These are phyloP conservation scores for Coelopa frigida DNA, from an alignment of 1,140 invertebrate species.

Conservation along the genomic window DNA sequence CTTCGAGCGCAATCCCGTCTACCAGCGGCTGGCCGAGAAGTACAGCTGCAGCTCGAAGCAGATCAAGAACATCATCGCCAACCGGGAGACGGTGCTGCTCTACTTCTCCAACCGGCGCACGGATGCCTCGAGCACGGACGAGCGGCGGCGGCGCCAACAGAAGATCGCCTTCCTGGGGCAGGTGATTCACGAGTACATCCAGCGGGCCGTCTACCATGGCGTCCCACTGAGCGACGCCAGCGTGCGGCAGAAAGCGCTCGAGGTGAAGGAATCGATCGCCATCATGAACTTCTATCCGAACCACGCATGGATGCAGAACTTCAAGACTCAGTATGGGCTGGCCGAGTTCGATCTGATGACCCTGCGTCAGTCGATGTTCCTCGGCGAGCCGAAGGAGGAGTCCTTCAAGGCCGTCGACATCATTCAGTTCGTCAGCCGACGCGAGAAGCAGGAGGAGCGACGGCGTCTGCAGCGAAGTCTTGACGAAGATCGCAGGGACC, in stretches of 20 bases:
- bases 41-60: conserved; percentile 15
- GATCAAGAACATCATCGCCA: conserved; percentile 13
- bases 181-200: conserved; percentile 38
- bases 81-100: conserved; percentile 11
- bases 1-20: conserved; percentile 9
- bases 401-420: conserved; percentile 10
- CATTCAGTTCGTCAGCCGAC: conserved; percentile 10
- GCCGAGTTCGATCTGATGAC: conserved; percentile 3
- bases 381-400: not conserved
- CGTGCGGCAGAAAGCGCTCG: conserved; percentile 13
- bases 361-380: conserved; percentile 3
- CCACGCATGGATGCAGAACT: conserved; percentile 6
- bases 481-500: too few relatives aligned
- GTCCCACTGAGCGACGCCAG: conserved; percentile 9
- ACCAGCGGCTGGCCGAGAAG: conserved; percentile 6
- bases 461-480: not conserved
- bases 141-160: conserved; percentile 20
- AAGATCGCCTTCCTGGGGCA: conserved; percentile 34
- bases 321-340: conserved; percentile 9
- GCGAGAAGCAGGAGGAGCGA: conserved; percentile 5
- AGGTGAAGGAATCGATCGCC: conserved; percentile 12
- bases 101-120: conserved; percentile 17
- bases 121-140: conserved; percentile 15
- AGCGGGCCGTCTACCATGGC: conserved; percentile 28
- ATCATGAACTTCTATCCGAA: conserved; percentile 14